A percentile compares a stretch with the other conserved stretches of the same genome.
Conservation (phyloP, 2,888 invertebrate species). For the Mythimna loreyi region DNA sequence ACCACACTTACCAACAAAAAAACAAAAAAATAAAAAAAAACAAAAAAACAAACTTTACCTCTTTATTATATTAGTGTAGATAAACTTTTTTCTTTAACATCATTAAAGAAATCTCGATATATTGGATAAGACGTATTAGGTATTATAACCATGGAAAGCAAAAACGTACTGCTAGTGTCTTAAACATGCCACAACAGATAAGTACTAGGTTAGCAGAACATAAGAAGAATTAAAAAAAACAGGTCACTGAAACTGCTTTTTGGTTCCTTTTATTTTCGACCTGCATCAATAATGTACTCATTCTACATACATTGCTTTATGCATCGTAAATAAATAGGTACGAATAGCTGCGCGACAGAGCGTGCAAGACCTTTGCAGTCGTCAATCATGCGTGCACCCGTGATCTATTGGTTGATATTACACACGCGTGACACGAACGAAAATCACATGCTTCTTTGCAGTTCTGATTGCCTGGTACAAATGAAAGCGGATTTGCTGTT, state of each 20-base stretch:
- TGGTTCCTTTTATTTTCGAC: neutral
- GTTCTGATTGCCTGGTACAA: constrained; percentile 13
- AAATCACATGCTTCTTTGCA: constrained; percentile 26
- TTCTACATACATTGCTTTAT: neutral
- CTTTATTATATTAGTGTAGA: too few relatives aligned
- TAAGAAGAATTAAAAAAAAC: too few relatives aligned
- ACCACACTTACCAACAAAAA: too few relatives aligned
- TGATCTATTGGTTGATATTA: constrained; percentile 60
- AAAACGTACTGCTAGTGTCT: too few relatives aligned
- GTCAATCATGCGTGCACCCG: constrained; percentile 46
- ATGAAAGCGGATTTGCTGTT: neutral
- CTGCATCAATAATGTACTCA: neutral
- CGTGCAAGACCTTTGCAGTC: constrained; percentile 62
- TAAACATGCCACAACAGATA: too few relatives aligned
- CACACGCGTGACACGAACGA: constrained; percentile 42
- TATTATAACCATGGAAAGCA: too few relatives aligned
- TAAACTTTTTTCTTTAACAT: too few relatives aligned
- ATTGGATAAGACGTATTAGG: too few relatives aligned
- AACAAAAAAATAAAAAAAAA: too few relatives aligned
- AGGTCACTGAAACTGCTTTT: neutral
- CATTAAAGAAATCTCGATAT: too few relatives aligned
- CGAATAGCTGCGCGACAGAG: constrained; percentile 55
- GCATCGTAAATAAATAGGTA: constrained; percentile 3
- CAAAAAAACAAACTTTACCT: too few relatives aligned
- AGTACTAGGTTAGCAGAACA: too few relatives aligned